Evolutionary conservation across 2,888 invertebrate genomes (phyloP).

Genomic region (Coelopa pilipes): DNA sequence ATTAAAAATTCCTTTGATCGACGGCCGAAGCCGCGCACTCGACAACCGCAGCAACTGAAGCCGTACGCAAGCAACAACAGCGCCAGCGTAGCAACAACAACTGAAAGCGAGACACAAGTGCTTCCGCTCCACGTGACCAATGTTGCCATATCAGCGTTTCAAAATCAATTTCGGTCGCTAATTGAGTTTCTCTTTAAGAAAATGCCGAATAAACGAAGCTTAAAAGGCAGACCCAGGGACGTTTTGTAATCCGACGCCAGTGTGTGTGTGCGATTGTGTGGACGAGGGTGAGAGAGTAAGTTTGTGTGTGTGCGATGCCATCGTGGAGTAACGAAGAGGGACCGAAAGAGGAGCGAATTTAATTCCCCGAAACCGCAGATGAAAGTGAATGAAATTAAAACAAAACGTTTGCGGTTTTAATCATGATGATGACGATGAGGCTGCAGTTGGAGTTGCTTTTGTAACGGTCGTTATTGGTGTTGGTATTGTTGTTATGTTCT

Average conservation of each 20-base stretch:
- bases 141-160: constrained; percentile 33
- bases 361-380: neutral
- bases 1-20: constrained; percentile 38
- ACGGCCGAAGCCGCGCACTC: constrained; percentile 6
- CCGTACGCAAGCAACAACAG: neutral
- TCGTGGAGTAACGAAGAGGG: neutral
- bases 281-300: neutral
- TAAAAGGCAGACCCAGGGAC: constrained; percentile 8
- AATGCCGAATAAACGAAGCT: neutral
- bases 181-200: constrained; percentile 29
- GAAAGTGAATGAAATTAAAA: neutral
- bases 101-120: constrained; percentile 2
- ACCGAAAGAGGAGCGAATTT: neutral
- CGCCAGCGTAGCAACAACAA: too few relatives aligned
- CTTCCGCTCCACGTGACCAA: neutral
- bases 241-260: constrained; percentile 9
- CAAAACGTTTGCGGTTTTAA: neutral
- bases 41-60: constrained; percentile 10
- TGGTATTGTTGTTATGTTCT: too few relatives aligned
- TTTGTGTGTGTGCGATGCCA: neutral
- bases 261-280: neutral
- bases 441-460: too few relatives aligned
- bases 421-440: too few relatives aligned
- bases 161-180: constrained; percentile 30
- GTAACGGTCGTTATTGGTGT: constrained; percentile 6